Base-by-base conservation (phyloP, 2,888 invertebrate species). In the Protodeltote pygarga region DNA sequence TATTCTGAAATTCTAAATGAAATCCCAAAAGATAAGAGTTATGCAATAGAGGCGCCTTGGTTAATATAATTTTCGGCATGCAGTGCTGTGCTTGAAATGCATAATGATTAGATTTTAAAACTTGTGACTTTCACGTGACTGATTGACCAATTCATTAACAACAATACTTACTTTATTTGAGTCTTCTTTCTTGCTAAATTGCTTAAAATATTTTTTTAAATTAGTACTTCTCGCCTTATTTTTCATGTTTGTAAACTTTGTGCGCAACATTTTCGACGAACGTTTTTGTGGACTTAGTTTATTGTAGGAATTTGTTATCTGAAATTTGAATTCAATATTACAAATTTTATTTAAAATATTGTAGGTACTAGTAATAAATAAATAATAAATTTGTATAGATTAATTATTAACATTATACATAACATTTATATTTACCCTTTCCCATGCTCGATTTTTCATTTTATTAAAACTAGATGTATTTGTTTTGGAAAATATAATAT, bases 211-310 rank as follows among this genome's bases (percentile, higher is more conserved):
- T 20, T 69, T 67, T 46, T 74, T 81, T 1, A 75, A 50, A n/a
- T 71, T 67, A 11, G 67, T 52, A 24, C 53, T 65, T 32, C 73
- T 81, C 0, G 77, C 78, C 27, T 78, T 25, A 38, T 59, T 77
- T 40, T 83, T 91, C 81, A 91, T 82, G 32, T 87, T 89, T 13
- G 49, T 51, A 42, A 91, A 90, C 59, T 90, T 92, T 3, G 74
- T 87, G 5, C 76, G 77, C 8, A 92, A 61, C 4, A 81, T 76
- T 55, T 80, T 83, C 0, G 75, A 70, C 1, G 84, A 66, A 9
- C 89, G 78, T 42, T 84, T 86, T 24, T 74, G 70, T n/a, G 82
- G 76, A 44, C 83, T 89, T 11, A 76, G 60, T 54, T 75, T 84
- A 54, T 92, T 92, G 48, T 79, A 92, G 1, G 70, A 59, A 19